These are phyloP conservation scores for Chrysolina oricalcia DNA, from an alignment of 2,888 invertebrate species.

Conservation along the genomic window DNA sequence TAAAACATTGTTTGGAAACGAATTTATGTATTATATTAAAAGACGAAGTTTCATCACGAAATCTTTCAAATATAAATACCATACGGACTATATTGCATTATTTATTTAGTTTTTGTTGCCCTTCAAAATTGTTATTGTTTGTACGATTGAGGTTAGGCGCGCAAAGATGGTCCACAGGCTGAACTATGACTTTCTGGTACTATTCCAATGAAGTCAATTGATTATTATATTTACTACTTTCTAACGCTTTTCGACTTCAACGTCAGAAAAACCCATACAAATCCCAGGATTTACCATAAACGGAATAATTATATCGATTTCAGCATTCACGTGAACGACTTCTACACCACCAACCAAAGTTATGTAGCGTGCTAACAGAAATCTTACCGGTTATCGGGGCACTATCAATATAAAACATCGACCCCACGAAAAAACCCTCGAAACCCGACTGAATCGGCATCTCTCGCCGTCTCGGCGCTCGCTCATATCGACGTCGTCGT, in stretches of 20 bases:
- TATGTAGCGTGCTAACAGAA: constrained; percentile 19
- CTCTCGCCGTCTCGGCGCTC: constrained; percentile 43
- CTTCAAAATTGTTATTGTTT: no score
- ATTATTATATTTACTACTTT: no score
- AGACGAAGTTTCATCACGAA: no score
- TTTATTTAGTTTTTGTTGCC: no score
- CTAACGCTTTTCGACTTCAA: not conserved
- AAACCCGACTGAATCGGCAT: constrained; percentile 29
- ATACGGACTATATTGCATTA: no score
- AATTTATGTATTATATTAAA: no score
- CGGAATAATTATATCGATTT: constrained; percentile 4
- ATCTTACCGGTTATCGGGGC: constrained; percentile 23
- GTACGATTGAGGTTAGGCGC: no score
- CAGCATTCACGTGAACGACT: constrained; percentile 12
- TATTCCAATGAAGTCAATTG: no score
- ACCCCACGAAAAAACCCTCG: constrained; percentile 24
- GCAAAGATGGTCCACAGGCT: no score
- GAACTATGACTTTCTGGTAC: no score
- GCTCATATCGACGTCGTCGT: constrained; percentile 50
- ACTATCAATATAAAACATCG: constrained; percentile 22
- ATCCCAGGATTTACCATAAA: not conserved
- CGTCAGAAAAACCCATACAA: not conserved
- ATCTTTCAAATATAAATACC: no score
- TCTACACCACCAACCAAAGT: not conserved
- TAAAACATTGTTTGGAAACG: no score